A percentile compares a stretch with the other conserved stretches of the same genome.
Conservation (phyloP, 2,888 invertebrate species). For the Micoletzkya japonica region DNA sequence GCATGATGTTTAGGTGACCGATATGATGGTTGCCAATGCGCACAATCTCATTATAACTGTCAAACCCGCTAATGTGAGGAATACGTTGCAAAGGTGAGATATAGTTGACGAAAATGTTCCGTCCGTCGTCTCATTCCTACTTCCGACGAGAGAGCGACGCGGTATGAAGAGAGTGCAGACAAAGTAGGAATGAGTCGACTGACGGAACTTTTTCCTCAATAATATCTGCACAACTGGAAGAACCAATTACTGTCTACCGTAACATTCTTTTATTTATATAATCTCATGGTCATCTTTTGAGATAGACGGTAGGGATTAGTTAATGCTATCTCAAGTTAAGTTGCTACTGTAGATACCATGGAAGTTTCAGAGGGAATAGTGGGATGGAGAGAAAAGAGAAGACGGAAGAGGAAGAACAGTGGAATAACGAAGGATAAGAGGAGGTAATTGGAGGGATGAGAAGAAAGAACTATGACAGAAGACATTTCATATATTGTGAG, state of each 20-base stretch:
- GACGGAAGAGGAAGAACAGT: background rate
- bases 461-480: too few species aligned
- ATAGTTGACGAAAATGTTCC: too few species aligned
- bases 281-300: too few species aligned
- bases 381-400: background rate
- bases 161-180: too few species aligned
- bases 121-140: too few species aligned
- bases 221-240: background rate
- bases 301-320: background rate
- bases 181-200: too few species aligned
- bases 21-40: slow-evolving; percentile 99
- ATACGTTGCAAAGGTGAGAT: slow-evolving; percentile 37
- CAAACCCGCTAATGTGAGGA: slow-evolving; percentile 88
- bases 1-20: slow-evolving; percentile 74
- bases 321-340: background rate
- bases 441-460: too few species aligned
- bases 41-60: slow-evolving; percentile 98
- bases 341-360: background rate
- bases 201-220: too few species aligned
- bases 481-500: too few species aligned
- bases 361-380: background rate
- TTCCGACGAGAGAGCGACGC: too few species aligned
- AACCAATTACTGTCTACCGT: background rate
- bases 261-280: too few species aligned
- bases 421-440: background rate